These are phyloP conservation scores for Columba janthina DNA, from an alignment of 2,113 vertebrate species.

Conservation along the genomic window DNA sequence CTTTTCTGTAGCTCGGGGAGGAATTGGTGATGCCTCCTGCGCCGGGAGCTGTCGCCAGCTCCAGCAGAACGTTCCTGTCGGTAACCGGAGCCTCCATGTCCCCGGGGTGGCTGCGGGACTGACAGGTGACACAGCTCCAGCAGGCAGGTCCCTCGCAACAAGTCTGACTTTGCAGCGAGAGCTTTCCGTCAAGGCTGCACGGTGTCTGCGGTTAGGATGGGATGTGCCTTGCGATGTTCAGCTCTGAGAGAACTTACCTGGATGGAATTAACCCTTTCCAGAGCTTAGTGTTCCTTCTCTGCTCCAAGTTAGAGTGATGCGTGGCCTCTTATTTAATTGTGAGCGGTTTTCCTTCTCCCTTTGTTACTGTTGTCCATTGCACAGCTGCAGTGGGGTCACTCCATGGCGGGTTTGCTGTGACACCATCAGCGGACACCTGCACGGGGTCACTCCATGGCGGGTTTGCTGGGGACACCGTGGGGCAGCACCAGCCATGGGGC, in stretches of 20 bases:
- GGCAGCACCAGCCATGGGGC: no score
- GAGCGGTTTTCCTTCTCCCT: fast-evolving
- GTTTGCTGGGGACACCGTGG: no score
- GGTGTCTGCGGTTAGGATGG: constrained; percentile 43
- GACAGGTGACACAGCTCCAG: constrained; percentile 41
- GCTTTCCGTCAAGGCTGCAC: neutral
- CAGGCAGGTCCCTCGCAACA: neutral
- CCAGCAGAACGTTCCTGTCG: neutral
- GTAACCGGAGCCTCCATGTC: constrained; percentile 18
- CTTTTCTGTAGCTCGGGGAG: constrained; percentile 9
- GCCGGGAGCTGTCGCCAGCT: constrained; percentile 28
- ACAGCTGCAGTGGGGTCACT: neutral
- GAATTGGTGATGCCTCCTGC: constrained; percentile 31
- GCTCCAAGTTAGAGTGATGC: fast-evolving
- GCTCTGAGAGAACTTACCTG: constrained; percentile 6
- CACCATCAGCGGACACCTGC: no score
- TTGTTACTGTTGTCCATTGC: fast-evolving
- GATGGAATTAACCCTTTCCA: constrained; percentile 35
- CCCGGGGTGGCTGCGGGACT: neutral
- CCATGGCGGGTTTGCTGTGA: no score
- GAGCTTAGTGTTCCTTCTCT: neutral
- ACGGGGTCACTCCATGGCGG: no score
- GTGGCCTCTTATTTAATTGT: fast-evolving
- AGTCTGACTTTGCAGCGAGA: constrained; percentile 40
- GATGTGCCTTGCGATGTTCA: neutral